Percentiles rank a stretch among this genome's conserved stretches.
phyloP scores from a whole-genome alignment of 2,113 vertebrate species.

The Pan paniscus region DNA sequence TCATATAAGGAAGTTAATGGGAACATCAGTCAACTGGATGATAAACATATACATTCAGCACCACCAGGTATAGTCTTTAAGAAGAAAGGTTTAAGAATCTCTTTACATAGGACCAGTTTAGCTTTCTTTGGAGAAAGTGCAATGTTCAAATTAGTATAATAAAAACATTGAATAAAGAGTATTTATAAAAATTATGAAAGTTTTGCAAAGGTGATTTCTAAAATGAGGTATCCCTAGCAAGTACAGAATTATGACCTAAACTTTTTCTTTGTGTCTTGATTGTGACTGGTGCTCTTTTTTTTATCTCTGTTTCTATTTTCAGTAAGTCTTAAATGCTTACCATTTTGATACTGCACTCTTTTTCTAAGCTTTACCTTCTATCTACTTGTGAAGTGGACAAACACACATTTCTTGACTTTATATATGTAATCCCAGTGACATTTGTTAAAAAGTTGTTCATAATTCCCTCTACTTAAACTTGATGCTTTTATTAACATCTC shows the following conservation, averaged over 20 bases:
- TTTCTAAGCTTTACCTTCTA: not conserved
- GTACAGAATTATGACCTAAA: not conserved
- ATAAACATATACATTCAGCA: not conserved
- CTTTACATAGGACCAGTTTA: not conserved
- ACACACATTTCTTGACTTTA: not conserved
- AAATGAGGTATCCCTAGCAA: not conserved
- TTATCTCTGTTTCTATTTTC: not conserved
- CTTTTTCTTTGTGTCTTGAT: constrained; percentile 1
- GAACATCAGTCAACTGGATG: not conserved
- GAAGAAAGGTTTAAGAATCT: not conserved
- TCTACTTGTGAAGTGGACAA: not conserved
- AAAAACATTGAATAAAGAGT: not conserved
- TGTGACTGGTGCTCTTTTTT: not conserved
- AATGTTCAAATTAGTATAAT: not conserved
- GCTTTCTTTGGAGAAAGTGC: not conserved
- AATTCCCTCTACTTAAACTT: constrained; percentile 19
- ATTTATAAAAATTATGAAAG: not conserved
- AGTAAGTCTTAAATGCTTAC: not conserved
- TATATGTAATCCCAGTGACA: not conserved
- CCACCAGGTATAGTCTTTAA: not conserved
- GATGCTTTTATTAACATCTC: not conserved
- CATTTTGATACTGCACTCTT: not conserved
- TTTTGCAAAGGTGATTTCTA: not conserved
- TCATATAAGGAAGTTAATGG: not conserved
- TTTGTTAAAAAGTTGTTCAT: not conserved